phyloP scores from a whole-genome alignment of 2,888 invertebrate genomes.

The Carcina quercana region DNA sequence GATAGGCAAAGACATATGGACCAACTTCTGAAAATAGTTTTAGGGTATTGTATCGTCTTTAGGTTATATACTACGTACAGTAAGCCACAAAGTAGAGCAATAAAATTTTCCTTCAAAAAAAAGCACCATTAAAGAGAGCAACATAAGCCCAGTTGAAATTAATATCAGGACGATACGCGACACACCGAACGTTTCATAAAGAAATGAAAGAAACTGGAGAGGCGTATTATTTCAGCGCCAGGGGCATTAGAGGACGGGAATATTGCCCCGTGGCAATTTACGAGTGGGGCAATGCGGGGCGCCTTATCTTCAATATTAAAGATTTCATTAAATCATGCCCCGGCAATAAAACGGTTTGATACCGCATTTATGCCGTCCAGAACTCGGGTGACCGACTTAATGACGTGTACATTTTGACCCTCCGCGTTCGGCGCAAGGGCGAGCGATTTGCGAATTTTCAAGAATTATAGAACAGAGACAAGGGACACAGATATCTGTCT shows the following conservation, averaged over 20 bases:
- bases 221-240: conserved; percentile 33
- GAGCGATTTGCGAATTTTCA: conserved; percentile 1
- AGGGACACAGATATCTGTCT: too few relatives aligned
- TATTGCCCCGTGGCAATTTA: conserved; percentile 56
- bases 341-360: conserved; percentile 70
- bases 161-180: conserved; percentile 3
- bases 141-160: conserved; percentile 2
- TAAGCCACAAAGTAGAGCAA: too few relatives aligned
- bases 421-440: conserved; percentile 22
- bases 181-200: conserved; percentile 3
- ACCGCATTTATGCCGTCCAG: conserved; percentile 52
- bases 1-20: too few relatives aligned
- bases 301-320: conserved; percentile 68
- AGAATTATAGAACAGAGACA: conserved; percentile 1
- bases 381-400: conserved; percentile 63
- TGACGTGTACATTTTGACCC: conserved; percentile 58
- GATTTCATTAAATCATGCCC: conserved; percentile 72
- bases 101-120: too few relatives aligned
- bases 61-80: too few relatives aligned
- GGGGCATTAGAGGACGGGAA: conserved; percentile 31
- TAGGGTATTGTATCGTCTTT: too few relatives aligned
- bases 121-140: too few relatives aligned
- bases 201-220: conserved; percentile 28
- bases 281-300: conserved; percentile 38
- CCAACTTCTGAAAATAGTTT: too few relatives aligned